phyloP scores from a whole-genome alignment of 2,113 vertebrate species.

The Sebastes fasciatus region DNA sequence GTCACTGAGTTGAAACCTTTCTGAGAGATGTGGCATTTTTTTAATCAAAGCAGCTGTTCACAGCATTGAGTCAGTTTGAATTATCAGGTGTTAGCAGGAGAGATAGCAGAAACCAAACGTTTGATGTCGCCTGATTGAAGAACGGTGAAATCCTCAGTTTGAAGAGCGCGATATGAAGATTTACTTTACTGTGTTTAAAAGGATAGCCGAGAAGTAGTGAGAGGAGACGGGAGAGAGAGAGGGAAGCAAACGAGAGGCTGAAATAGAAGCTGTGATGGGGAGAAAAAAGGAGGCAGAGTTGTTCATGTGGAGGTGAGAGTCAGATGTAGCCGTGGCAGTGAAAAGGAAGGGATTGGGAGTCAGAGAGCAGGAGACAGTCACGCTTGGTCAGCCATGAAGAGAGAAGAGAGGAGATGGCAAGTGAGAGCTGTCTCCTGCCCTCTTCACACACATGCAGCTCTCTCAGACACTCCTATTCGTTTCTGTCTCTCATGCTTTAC shows the following conservation, averaged over 20 bases:
- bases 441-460: neutral
- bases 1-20: slow-evolving; percentile 16
- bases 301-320: slow-evolving; percentile 15
- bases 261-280: neutral
- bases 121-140: slow-evolving; percentile 6
- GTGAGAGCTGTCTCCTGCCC: slow-evolving; percentile 43
- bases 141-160: neutral
- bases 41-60: slow-evolving; percentile 30
- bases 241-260: neutral
- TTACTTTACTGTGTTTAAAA: slow-evolving; percentile 6
- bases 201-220: neutral
- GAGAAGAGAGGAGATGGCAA: slow-evolving; percentile 15
- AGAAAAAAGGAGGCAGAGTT: neutral
- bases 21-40: slow-evolving; percentile 21
- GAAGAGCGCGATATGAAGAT: neutral
- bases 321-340: slow-evolving; percentile 16
- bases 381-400: slow-evolving; percentile 43
- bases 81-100: neutral
- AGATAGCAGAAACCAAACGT: neutral
- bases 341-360: slow-evolving; percentile 19
- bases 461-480: neutral
- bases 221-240: neutral
- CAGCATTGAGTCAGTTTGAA: neutral
- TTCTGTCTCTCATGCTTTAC: neutral
- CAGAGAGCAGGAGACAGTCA: slow-evolving; percentile 29